Percentiles rank a stretch among this genome's conserved stretches.
Evolutionary conservation across 1,140 invertebrate species (phyloP).

Genomic region (Campodea augens): DNA sequence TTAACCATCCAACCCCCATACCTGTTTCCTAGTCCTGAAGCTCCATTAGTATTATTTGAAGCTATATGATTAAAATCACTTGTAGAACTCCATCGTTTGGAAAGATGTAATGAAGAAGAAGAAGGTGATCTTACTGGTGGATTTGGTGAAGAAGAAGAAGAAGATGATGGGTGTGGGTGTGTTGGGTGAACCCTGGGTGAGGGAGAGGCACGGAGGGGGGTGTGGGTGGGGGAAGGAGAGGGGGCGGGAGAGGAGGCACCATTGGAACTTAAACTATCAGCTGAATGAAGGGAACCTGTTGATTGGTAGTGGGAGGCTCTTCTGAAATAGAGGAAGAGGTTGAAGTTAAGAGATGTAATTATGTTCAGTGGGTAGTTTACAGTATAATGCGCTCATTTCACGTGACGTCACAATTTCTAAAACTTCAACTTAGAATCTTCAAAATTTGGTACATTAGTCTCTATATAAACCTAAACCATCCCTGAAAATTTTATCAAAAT

Average conservation of each 20-base stretch:
- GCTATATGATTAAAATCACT: slow-evolving; percentile 57
- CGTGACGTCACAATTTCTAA: too few species aligned
- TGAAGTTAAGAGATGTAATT: not conserved
- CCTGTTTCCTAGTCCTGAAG: too few species aligned
- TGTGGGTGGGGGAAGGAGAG: slow-evolving; percentile 56
- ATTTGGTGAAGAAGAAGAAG: slow-evolving; percentile 14
- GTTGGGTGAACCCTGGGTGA: slow-evolving; percentile 23
- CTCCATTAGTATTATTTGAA: too few species aligned
- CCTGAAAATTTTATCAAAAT: too few species aligned
- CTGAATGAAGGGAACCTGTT: slow-evolving; percentile 59
- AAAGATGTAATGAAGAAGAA: slow-evolving; percentile 22
- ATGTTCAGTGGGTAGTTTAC: too few species aligned
- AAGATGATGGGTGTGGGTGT: slow-evolving; percentile 16
- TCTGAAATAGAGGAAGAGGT: slow-evolving; percentile 24
- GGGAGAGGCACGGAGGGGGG: slow-evolving; percentile 23
- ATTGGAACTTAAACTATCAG: slow-evolving; percentile 61
- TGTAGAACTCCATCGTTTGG: slow-evolving; percentile 65
- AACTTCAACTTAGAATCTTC: too few species aligned
- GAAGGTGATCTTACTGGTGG: slow-evolving; percentile 2
- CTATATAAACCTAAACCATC: too few species aligned
- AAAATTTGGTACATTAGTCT: too few species aligned
- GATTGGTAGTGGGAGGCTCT: slow-evolving; percentile 62
- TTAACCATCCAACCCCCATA: too few species aligned
- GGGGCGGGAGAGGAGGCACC: slow-evolving; percentile 56
- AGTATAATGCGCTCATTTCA: too few species aligned